phyloP scores from a whole-genome alignment of 1,140 invertebrate species.

The Trichonephila clavata region DNA sequence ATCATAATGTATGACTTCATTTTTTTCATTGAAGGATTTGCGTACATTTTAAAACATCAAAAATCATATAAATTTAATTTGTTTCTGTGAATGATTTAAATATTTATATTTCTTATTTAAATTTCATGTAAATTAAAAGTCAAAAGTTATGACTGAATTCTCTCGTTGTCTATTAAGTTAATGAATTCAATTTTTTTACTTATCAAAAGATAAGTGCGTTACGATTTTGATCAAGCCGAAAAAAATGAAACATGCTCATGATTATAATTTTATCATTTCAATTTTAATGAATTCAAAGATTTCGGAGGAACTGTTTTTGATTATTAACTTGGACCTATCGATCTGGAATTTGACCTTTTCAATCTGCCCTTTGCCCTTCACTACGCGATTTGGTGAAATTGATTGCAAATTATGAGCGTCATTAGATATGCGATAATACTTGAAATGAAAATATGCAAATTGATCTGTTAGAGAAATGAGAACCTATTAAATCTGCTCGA shows the following conservation, averaged over 20 bases:
- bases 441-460: conserved; percentile 1
- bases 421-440: not conserved
- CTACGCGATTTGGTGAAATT: not conserved
- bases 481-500: not conserved
- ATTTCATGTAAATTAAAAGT: no score
- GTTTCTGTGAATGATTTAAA: no score
- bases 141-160: no score
- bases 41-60: no score
- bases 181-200: no score
- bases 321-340: not conserved
- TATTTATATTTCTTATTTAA: no score
- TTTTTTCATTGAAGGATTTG: no score
- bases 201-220: not conserved
- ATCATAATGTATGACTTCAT: no score
- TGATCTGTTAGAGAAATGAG: not conserved
- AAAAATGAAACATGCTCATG: not conserved
- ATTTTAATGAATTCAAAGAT: not conserved
- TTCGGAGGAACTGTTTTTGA: not conserved
- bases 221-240: not conserved
- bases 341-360: not conserved
- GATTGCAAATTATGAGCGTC: not conserved
- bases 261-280: not conserved
- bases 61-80: no score
- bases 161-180: no score
- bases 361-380: not conserved